A percentile compares a stretch with the other conserved stretches of the same genome.
phyloP scores from a whole-genome alignment of 1,140 invertebrate genomes.

The Alviniconcha marisindica region DNA sequence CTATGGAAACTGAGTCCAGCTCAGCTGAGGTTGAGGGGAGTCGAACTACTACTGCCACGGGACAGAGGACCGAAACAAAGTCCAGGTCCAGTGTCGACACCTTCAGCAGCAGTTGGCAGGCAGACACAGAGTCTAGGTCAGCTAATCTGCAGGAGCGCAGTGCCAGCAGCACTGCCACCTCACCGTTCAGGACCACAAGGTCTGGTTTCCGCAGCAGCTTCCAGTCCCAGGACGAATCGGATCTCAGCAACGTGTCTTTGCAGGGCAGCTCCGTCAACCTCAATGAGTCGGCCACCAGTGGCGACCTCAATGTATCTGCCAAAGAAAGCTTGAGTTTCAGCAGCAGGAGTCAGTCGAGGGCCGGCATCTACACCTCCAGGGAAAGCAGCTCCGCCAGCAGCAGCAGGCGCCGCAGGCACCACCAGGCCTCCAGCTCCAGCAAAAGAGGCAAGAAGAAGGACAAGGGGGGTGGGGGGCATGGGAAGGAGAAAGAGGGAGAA shows the following conservation, averaged over 20 bases:
- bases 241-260: neutral
- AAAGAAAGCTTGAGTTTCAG: neutral
- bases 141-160: neutral
- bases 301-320: neutral
- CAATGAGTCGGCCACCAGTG: neutral
- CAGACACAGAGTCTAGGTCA: no score
- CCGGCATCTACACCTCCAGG: neutral
- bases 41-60: no score
- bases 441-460: neutral
- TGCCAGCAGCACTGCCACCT: no score
- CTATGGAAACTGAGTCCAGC: no score
- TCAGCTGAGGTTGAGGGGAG: no score
- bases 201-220: no score
- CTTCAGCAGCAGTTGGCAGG: no score
- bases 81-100: neutral
- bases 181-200: no score
- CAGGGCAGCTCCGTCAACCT: neutral
- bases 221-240: neutral
- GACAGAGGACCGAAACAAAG: no score
- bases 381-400: no score
- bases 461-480: neutral
- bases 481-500: neutral
- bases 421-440: neutral
- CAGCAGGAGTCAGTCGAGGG: neutral
- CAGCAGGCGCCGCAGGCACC: neutral